phyloP scores from a whole-genome alignment of 2,797 vertebrate genomes.

The Galagoides demidoff region DNA sequence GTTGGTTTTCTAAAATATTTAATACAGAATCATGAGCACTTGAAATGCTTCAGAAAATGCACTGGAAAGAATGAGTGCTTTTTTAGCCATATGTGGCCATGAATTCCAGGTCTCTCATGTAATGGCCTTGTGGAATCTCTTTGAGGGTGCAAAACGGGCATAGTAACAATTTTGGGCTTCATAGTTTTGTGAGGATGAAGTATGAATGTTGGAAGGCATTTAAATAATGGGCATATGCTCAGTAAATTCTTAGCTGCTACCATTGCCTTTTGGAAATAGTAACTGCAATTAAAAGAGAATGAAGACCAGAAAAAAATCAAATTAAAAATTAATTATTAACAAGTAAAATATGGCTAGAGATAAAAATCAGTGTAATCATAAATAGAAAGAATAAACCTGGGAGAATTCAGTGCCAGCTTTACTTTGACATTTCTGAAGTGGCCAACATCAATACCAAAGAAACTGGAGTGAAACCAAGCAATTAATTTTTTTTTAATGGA shows the following conservation, averaged over 20 bases:
- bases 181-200: neutral
- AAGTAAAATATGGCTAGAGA: neutral
- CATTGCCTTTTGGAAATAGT: neutral
- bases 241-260: neutral
- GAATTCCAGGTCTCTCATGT: too few relatives aligned
- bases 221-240: neutral
- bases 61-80: neutral
- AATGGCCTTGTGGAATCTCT: neutral
- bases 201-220: neutral
- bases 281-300: neutral
- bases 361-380: neutral
- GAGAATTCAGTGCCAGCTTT: neutral
- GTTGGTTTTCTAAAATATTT: conserved; percentile 51
- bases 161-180: neutral
- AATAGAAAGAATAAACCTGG: neutral
- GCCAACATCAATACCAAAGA: conserved; percentile 16
- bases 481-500: neutral
- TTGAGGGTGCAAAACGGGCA: neutral
- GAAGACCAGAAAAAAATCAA: neutral
- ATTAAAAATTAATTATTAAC: neutral
- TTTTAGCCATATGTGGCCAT: neutral
- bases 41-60: neutral
- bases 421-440: conserved; percentile 38
- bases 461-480: conserved; percentile 27
- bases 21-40: neutral